These are phyloP conservation scores for Melipona bicolor DNA, from an alignment of 2,888 invertebrate genomes.

Conservation along the genomic window DNA sequence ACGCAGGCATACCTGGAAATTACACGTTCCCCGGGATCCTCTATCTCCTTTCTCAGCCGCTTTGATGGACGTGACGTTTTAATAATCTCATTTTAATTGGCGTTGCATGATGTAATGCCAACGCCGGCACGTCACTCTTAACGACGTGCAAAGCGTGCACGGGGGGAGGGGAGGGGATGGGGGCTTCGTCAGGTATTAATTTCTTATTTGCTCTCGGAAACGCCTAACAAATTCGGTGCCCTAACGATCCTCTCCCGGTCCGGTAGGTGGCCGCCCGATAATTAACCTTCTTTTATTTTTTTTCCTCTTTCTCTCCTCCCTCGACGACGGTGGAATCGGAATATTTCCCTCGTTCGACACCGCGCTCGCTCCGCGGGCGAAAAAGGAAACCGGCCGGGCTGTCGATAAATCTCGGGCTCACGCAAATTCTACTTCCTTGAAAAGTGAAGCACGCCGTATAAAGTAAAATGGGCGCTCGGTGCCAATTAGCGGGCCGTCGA, in stretches of 20 bases:
- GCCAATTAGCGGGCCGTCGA: constrained; percentile 15
- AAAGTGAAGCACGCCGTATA: constrained; percentile 10
- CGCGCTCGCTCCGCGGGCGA: neutral
- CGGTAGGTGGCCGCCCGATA: neutral
- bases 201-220: constrained; percentile 37
- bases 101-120: constrained; percentile 34
- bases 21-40: constrained; percentile 50
- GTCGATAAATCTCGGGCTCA: constrained; percentile 9
- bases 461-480: constrained; percentile 1
- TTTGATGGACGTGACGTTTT: constrained; percentile 60
- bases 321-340: neutral
- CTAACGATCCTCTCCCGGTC: constrained; percentile 25
- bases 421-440: constrained; percentile 12
- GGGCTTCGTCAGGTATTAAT: constrained; percentile 18
- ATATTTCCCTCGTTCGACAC: constrained; percentile 7
- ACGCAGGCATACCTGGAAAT: constrained; percentile 39
- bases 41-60: constrained; percentile 46
- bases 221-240: constrained; percentile 46
- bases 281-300: constrained; percentile 19
- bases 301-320: neutral
- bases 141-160: constrained; percentile 33
- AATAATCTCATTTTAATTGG: constrained; percentile 68
- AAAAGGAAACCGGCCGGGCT: constrained; percentile 18
- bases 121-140: constrained; percentile 32
- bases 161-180: neutral